Evolutionary conservation across 2,888 invertebrate genomes (phyloP).

Genomic region (Cremastinae sp.): DNA sequence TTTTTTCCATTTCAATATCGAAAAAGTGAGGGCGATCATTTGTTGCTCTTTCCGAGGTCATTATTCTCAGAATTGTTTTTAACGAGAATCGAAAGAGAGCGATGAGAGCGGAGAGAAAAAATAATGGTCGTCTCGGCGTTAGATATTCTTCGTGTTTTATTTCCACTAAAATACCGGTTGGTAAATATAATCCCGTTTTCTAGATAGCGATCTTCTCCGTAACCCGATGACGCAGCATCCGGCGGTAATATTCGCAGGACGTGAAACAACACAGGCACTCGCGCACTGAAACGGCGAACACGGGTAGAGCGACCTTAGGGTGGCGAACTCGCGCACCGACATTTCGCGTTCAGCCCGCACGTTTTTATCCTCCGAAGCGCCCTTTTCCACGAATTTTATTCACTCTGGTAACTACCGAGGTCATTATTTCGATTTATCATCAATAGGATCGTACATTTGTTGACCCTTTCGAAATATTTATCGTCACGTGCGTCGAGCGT

Average conservation of each 20-base stretch:
- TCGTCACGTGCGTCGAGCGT: conserved; percentile 17
- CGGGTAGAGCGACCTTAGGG: conserved; percentile 36
- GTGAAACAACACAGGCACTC: conserved; percentile 47
- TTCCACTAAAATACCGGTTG: conserved; percentile 47
- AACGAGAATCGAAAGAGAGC: no score
- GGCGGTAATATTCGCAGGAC: conserved; percentile 40
- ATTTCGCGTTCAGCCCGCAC: conserved; percentile 54
- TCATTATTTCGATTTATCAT: conserved; percentile 9
- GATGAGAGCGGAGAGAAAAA: background rate
- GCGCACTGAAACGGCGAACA: conserved; percentile 36
- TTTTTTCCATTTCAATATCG: no score
- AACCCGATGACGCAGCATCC: conserved; percentile 50
- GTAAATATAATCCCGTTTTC: conserved; percentile 55
- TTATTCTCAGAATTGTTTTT: no score
- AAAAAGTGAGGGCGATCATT: no score
- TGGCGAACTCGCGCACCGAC: conserved; percentile 57
- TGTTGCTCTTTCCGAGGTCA: no score
- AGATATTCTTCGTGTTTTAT: background rate
- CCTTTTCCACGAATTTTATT: background rate
- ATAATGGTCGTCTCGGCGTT: background rate
- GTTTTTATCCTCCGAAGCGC: conserved; percentile 10
- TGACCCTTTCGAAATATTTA: background rate
- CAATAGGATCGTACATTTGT: background rate
- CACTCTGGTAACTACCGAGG: background rate
- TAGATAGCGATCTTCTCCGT: conserved; percentile 47